Conservation (phyloP, 2,888 invertebrate species). For the Dolichopus griseipennis region DNA sequence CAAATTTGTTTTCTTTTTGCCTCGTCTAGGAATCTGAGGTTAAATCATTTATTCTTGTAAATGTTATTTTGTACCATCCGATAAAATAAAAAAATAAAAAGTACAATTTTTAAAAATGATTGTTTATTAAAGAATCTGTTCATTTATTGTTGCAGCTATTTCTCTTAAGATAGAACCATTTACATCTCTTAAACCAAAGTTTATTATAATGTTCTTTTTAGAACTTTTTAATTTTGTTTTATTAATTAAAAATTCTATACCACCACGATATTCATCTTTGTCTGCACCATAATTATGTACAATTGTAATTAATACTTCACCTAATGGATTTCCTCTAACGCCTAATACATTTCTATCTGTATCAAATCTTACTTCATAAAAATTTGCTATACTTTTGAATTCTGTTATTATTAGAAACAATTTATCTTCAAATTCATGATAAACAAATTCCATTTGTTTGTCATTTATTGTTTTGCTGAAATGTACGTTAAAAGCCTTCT, state of each 20-base stretch:
- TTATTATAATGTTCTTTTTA: conserved; percentile 32
- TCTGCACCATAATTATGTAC: conserved; percentile 34
- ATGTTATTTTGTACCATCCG: too few relatives aligned
- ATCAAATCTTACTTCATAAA: conserved; percentile 36
- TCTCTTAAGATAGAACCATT: conserved; percentile 28
- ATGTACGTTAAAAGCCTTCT: conserved; percentile 28
- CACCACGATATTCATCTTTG: conserved; percentile 33
- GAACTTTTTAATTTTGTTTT: conserved; percentile 32
- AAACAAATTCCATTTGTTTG: conserved; percentile 34
- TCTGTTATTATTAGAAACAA: conserved; percentile 38
- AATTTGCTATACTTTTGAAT: conserved; percentile 33
- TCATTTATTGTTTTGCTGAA: conserved; percentile 31
- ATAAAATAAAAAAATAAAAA: too few relatives aligned
- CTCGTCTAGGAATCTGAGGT: too few relatives aligned
- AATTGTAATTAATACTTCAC: conserved; percentile 26
- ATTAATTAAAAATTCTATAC: conserved; percentile 36
- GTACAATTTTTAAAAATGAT: not conserved
- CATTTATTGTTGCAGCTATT: conserved; percentile 29
- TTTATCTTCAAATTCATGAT: conserved; percentile 35
- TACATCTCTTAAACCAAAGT: conserved; percentile 33
- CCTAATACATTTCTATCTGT: conserved; percentile 24
- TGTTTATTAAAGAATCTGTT: conserved; percentile 9
- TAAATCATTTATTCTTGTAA: too few relatives aligned
- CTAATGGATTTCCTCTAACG: conserved; percentile 23
- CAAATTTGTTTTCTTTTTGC: too few relatives aligned